A percentile compares a stretch with the other conserved stretches of the same genome.
Evolutionary conservation across 2,797 vertebrate species (phyloP).

Genomic region (Gymnodraco acuticeps): DNA sequence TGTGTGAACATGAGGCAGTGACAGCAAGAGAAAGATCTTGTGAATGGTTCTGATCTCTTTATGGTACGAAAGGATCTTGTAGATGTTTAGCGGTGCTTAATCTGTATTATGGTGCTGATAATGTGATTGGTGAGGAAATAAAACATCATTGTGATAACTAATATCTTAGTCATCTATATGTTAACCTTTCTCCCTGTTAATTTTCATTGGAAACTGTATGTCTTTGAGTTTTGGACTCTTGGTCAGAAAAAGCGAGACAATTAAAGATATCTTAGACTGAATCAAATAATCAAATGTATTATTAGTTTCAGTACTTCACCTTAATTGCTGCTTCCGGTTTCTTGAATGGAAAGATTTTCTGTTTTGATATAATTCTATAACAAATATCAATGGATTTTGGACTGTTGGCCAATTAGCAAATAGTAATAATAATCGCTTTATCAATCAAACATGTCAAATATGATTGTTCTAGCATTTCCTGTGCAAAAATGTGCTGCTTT

Average conservation of each 20-base stretch:
- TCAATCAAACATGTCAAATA: not conserved
- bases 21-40: not conserved
- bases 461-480: not conserved
- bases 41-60: slow-evolving; percentile 3
- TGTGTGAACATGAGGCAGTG: slow-evolving; percentile 10
- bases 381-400: not conserved
- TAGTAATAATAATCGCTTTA: not conserved
- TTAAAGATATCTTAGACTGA: not conserved
- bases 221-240: not conserved
- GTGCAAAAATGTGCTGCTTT: not conserved
- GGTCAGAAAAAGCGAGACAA: too few relatives aligned
- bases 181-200: not conserved
- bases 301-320: not conserved
- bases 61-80: not conserved
- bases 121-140: not conserved
- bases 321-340: not conserved
- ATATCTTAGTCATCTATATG: not conserved
- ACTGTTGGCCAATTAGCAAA: not conserved
- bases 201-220: not conserved
- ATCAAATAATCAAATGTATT: not conserved
- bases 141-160: slow-evolving; percentile 1
- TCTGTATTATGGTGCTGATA: not conserved
- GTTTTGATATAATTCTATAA: too few relatives aligned
- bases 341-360: not conserved
- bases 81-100: slow-evolving; percentile 17